Percentiles rank a stretch among this genome's conserved stretches.
Conservation (phyloP, 2,888 invertebrate genomes). For the Frankliniella fusca region DNA sequence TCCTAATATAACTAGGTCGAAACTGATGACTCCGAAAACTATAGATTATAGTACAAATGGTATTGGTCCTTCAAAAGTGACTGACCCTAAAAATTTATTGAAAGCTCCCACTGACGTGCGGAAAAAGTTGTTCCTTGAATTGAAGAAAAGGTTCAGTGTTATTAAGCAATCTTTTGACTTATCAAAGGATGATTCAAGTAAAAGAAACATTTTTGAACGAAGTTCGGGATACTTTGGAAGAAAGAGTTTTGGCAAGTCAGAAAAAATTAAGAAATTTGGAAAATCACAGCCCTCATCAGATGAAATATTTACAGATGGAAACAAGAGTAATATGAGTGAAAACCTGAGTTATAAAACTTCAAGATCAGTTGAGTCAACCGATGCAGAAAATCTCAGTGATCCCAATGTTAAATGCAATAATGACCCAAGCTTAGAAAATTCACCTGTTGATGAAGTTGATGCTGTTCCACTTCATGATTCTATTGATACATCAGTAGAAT, state of each 20-base stretch:
- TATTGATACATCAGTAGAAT: neutral
- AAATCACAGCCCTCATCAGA: neutral
- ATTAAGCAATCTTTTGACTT: neutral
- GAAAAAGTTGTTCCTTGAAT: neutral
- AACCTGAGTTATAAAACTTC: neutral
- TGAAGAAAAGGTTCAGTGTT: neutral
- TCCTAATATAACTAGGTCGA: neutral
- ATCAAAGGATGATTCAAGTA: constrained; percentile 3
- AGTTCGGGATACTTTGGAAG: constrained; percentile 1
- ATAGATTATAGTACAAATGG: neutral
- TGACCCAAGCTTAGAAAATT: neutral
- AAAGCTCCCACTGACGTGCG: neutral
- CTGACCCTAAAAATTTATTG: neutral
- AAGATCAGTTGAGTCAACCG: neutral
- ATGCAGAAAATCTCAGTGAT: neutral
- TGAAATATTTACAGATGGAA: neutral
- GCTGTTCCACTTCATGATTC: neutral
- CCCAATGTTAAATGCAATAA: neutral
- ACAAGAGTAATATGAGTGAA: neutral
- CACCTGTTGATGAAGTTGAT: constrained; percentile 9
- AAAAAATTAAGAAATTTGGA: neutral
- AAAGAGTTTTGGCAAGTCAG: neutral
- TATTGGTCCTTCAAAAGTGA: neutral
- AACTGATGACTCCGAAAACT: neutral
- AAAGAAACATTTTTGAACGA: constrained; percentile 7